Evolutionary conservation across 2,888 invertebrate species (phyloP).

Genomic region (Osedax fenrisi): DNA sequence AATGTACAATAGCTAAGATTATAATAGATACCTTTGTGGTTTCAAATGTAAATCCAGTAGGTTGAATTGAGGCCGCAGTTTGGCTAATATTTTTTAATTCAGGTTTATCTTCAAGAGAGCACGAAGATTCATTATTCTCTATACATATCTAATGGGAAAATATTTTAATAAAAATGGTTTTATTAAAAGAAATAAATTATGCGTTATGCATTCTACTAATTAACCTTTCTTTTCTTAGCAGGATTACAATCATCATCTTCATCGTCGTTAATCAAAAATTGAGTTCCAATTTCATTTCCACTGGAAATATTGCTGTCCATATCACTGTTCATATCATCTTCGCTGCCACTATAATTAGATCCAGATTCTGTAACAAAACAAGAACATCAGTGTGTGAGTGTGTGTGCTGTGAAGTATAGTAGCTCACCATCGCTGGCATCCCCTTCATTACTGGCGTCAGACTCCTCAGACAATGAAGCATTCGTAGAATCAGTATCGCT

Average conservation of each 20-base stretch:
- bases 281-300: constrained; percentile 35
- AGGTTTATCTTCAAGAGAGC: not conserved
- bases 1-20: no score
- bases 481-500: not conserved
- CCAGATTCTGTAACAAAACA: constrained; percentile 48
- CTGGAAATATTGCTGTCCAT: no score
- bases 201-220: no score
- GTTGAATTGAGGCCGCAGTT: constrained; percentile 86
- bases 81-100: constrained; percentile 83
- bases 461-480: not conserved
- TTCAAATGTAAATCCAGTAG: constrained; percentile 88
- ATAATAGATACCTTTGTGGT: constrained; percentile 79
- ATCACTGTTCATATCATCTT: constrained; percentile 30
- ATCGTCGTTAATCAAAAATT: constrained; percentile 43
- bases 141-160: no score
- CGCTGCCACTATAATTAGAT: constrained; percentile 38
- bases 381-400: no score
- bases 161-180: no score
- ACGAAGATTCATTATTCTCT: no score
- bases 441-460: constrained; percentile 37
- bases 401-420: no score
- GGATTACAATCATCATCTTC: constrained; percentile 18
- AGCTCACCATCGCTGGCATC: constrained; percentile 51
- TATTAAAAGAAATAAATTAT: no score
- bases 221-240: constrained; percentile 7